These are phyloP conservation scores for Lasioglossum marginatum DNA, from an alignment of 2,888 invertebrate genomes.

Conservation along the genomic window DNA sequence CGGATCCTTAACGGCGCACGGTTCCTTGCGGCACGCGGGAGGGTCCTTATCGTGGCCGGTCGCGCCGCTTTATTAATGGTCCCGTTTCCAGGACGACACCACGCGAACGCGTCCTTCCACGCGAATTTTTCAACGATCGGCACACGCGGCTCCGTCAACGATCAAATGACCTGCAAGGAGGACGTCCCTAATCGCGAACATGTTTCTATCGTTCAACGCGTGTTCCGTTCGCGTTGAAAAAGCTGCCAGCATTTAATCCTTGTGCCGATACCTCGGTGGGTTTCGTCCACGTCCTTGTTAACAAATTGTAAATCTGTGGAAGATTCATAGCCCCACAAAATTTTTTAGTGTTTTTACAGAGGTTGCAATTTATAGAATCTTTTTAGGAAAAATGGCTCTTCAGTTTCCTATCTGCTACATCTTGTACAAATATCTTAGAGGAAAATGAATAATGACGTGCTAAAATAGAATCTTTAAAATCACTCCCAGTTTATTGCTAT, in stretches of 20 bases:
- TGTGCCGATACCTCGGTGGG: background rate
- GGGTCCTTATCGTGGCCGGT: conserved; percentile 63
- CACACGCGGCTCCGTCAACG: background rate
- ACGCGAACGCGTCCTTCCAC: conserved; percentile 22
- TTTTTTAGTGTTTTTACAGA: background rate
- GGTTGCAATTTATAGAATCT: no score
- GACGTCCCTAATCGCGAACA: background rate
- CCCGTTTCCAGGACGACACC: conserved; percentile 39
- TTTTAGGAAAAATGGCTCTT: no score
- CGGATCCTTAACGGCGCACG: conserved; percentile 55
- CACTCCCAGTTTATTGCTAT: no score
- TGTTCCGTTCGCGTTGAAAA: background rate
- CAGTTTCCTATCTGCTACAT: no score
- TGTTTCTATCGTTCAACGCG: background rate
- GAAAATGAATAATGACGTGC: no score
- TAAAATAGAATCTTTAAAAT: no score
- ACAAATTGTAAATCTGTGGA: no score
- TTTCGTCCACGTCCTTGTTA: background rate
- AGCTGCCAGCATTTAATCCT: background rate
- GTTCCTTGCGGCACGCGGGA: conserved; percentile 58
- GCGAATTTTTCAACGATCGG: conserved; percentile 25
- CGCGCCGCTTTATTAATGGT: conserved; percentile 62
- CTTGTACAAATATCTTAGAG: no score
- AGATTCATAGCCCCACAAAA: background rate
- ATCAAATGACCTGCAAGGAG: background rate